Conservation (phyloP, 2,797 vertebrate genomes). For the Silurus lanzhouensis region DNA sequence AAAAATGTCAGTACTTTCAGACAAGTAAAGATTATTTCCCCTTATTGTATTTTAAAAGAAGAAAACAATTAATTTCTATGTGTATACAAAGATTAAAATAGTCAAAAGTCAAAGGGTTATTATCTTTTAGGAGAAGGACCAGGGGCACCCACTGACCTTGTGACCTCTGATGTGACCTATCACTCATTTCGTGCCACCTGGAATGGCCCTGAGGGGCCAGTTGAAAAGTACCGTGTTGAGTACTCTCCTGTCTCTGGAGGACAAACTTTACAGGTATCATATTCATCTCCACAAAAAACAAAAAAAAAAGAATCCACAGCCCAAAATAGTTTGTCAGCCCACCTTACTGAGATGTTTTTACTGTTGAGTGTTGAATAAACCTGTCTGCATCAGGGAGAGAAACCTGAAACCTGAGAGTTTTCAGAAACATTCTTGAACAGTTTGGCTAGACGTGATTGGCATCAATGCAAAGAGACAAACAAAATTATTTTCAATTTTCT, state of each 20-base stretch:
- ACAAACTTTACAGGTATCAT: slow-evolving; percentile 78
- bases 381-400: not conserved
- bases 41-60: not conserved
- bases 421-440: slow-evolving; percentile 2
- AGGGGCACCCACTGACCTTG: slow-evolving; percentile 84
- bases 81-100: not conserved
- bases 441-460: not conserved
- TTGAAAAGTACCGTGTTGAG: slow-evolving; percentile 91
- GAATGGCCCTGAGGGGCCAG: slow-evolving; percentile 83
- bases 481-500: not conserved
- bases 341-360: slow-evolving; percentile 17
- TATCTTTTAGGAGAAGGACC: slow-evolving; percentile 69
- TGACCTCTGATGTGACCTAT: slow-evolving; percentile 90
- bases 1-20: not conserved
- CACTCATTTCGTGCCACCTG: slow-evolving; percentile 89
- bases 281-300: slow-evolving; percentile 31
- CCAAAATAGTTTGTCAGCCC: slow-evolving; percentile 3
- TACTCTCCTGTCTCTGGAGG: slow-evolving; percentile 85
- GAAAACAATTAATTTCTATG: not conserved
- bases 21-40: not conserved
- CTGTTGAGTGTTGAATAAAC: slow-evolving; percentile 14
- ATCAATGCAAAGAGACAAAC: not conserved
- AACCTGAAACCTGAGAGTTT: not conserved
- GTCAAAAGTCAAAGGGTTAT: slow-evolving; percentile 41
- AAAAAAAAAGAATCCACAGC: too few species aligned